phyloP scores from a whole-genome alignment of 2,797 vertebrate species.

The Tolypeutes matacus region DNA sequence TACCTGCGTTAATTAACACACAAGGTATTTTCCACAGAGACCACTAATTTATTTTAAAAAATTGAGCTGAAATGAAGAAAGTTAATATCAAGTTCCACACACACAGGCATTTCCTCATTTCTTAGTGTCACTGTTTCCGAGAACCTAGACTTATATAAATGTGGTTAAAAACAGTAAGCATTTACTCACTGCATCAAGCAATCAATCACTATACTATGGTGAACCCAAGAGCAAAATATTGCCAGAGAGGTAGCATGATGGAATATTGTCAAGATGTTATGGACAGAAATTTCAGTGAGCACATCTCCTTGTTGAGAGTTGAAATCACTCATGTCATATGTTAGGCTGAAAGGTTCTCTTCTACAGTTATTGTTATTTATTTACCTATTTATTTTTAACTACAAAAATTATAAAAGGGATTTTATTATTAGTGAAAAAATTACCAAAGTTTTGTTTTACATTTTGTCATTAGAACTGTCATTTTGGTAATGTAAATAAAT shows the following conservation, averaged over 20 bases:
- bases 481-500: constrained; percentile 17
- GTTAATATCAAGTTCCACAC: not conserved
- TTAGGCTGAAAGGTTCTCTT: not conserved
- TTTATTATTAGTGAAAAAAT: constrained; percentile 10
- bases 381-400: not conserved
- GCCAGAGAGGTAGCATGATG: not conserved
- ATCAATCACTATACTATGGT: constrained; percentile 61
- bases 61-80: constrained; percentile 11
- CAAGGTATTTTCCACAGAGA: not conserved
- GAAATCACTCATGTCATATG: not conserved
- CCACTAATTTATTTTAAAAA: not conserved
- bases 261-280: not conserved
- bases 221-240: not conserved
- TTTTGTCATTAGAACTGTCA: not conserved
- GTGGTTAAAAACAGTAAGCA: constrained; percentile 63
- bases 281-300: not conserved
- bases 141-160: constrained; percentile 66
- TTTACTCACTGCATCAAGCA: constrained; percentile 50
- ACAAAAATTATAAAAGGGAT: not conserved
- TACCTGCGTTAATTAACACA: constrained; percentile 8
- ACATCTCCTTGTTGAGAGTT: not conserved
- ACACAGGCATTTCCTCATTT: not conserved
- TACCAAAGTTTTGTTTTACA: not conserved
- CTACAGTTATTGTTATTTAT: not conserved
- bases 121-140: constrained; percentile 53